Percentiles rank a stretch among this genome's conserved stretches.
phyloP scores from a whole-genome alignment of 2,797 vertebrate genomes.

The Phalloptychus januarius region DNA sequence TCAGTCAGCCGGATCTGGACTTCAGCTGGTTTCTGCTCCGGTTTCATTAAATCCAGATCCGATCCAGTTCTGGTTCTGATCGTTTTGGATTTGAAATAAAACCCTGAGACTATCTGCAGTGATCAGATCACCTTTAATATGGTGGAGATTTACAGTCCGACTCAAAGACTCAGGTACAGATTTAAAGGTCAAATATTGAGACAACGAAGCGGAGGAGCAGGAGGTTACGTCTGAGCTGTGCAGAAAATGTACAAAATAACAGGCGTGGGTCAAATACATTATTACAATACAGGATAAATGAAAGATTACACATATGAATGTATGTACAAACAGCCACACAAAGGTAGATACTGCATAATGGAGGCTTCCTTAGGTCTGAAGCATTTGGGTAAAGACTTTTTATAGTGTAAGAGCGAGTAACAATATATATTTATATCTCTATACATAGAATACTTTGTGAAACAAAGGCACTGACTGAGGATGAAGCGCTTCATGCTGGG shows the following conservation, averaged over 20 bases:
- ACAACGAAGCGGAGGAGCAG: conserved; percentile 44
- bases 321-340: conserved; percentile 69
- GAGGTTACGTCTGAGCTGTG: conserved; percentile 61
- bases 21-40: not conserved
- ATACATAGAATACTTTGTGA: conserved; percentile 38
- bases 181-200: conserved; percentile 51
- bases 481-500: not conserved
- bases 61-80: no score
- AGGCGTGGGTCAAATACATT: conserved; percentile 46
- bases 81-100: not conserved
- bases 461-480: conserved; percentile 15
- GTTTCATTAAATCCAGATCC: not conserved
- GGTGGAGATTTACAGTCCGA: conserved; percentile 58
- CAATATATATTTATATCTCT: conserved; percentile 39
- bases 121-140: conserved; percentile 74
- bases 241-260: conserved; percentile 72
- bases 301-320: conserved; percentile 47
- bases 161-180: conserved; percentile 64
- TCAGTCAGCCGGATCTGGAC: not conserved
- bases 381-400: conserved; percentile 7
- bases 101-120: not conserved
- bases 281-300: conserved; percentile 59
- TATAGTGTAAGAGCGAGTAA: conserved; percentile 35
- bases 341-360: conserved; percentile 78
- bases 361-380: conserved; percentile 52